These are phyloP conservation scores for Nomia melanderi DNA, from an alignment of 1,140 invertebrate species.

Conservation along the genomic window DNA sequence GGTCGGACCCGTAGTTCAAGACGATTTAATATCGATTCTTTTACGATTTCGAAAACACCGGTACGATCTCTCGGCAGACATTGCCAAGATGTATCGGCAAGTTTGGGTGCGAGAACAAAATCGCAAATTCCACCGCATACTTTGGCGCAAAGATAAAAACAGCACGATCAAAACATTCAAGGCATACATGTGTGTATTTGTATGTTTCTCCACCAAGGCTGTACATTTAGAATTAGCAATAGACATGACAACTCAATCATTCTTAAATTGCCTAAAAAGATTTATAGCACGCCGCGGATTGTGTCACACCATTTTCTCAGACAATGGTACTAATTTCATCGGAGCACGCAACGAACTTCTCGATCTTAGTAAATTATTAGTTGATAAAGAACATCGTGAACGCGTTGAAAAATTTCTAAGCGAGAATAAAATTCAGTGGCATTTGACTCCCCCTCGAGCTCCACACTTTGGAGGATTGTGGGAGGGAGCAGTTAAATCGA, in stretches of 20 bases:
- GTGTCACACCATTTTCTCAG: not conserved
- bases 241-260: not conserved
- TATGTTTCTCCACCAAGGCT: constrained; percentile 7
- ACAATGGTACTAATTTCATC: no score
- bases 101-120: not conserved
- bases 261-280: not conserved
- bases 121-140: not conserved
- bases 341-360: constrained; percentile 9
- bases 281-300: not conserved
- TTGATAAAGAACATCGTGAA: no score
- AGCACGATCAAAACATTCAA: not conserved
- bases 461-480: no score
- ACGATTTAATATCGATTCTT: not conserved
- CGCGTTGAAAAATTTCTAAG: no score
- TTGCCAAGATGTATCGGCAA: constrained; percentile 1
- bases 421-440: no score
- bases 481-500: no score
- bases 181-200: constrained; percentile 1
- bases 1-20: not conserved
- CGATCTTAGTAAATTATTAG: no score
- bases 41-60: not conserved
- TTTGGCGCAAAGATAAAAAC: not conserved
- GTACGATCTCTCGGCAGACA: not conserved
- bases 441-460: no score
- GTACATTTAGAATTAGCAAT: constrained; percentile 3